Evolutionary conservation across 2,113 vertebrate genomes (phyloP).

Genomic region (Zosterops borbonicus): DNA sequence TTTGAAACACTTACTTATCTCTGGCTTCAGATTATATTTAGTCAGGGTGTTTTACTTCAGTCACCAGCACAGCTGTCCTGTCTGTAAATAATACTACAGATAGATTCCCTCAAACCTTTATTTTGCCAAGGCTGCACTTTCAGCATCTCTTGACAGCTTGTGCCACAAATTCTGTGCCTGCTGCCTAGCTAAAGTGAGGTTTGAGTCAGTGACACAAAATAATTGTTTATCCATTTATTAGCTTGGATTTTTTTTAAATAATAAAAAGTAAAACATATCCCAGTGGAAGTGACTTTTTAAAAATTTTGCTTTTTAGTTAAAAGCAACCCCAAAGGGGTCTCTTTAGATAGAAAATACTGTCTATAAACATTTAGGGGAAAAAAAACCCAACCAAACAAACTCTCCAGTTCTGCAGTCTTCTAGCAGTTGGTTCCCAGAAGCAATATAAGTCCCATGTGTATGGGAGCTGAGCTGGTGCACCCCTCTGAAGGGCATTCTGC

Average conservation of each 20-base stretch:
- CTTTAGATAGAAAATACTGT: not conserved
- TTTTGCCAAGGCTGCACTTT: constrained; percentile 48
- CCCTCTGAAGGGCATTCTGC: not conserved
- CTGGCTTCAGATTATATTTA: constrained; percentile 75
- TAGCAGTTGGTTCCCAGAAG: not conserved
- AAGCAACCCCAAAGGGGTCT: not conserved
- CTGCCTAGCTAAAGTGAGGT: not conserved
- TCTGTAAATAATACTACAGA: constrained; percentile 72
- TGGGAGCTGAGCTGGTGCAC: not conserved
- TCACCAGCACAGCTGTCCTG: constrained; percentile 77
- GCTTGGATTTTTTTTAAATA: not conserved
- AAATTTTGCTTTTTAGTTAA: not conserved
- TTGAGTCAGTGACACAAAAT: not conserved
- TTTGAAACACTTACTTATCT: constrained; percentile 80
- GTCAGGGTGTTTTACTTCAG: constrained; percentile 72
- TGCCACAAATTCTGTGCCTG: not conserved
- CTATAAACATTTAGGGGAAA: not conserved
- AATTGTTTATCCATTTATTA: not conserved
- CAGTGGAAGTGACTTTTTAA: not conserved
- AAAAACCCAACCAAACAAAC: not conserved
- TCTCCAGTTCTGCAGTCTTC: not conserved
- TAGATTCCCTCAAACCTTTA: constrained; percentile 39
- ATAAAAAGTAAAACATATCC: not conserved
- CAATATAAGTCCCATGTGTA: accelerated
- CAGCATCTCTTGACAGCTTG: not conserved